Percentiles rank a stretch among this genome's conserved stretches.
Conservation (phyloP, 2,888 invertebrate genomes). For the Caenorhabditis imperialis region DNA sequence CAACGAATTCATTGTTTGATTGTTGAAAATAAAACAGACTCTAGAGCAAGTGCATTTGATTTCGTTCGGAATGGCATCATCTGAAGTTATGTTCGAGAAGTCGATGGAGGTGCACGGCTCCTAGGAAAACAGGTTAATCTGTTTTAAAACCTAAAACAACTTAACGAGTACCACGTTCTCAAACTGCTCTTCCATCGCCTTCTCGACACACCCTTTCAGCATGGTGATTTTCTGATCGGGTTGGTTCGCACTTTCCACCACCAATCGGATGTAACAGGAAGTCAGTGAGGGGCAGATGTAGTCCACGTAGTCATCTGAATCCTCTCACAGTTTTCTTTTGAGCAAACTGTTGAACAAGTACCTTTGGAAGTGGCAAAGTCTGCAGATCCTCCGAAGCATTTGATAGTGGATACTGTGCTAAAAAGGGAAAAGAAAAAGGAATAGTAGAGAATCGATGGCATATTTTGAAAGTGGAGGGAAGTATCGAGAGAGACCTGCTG, state of each 20-base stretch:
- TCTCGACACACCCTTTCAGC: constrained; percentile 45
- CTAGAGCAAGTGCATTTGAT: constrained; percentile 41
- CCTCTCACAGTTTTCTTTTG: no score
- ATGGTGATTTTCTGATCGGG: constrained; percentile 25
- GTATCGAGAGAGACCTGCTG: no score
- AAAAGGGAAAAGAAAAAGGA: constrained; percentile 1
- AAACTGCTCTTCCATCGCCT: constrained; percentile 27
- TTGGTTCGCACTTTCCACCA: constrained; percentile 22
- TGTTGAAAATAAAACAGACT: constrained; percentile 3
- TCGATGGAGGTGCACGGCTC: constrained; percentile 37
- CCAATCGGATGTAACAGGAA: constrained; percentile 33
- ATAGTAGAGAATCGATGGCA: background rate
- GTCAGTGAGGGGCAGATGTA: constrained; percentile 44
- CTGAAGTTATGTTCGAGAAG: constrained; percentile 36
- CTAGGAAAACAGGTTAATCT: constrained; percentile 14
- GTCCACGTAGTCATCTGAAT: constrained; percentile 43
- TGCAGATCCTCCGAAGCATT: constrained; percentile 41
- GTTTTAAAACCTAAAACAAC: background rate
- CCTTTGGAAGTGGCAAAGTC: background rate
- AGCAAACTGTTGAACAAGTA: no score
- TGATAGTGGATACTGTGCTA: constrained; percentile 13
- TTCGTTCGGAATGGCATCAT: constrained; percentile 23
- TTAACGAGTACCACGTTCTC: constrained; percentile 19
- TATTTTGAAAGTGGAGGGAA: background rate
- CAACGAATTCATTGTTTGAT: background rate